Percentiles rank a stretch among this genome's conserved stretches.
Conservation (phyloP, 2,113 vertebrate species). For the Mungos mungo region DNA sequence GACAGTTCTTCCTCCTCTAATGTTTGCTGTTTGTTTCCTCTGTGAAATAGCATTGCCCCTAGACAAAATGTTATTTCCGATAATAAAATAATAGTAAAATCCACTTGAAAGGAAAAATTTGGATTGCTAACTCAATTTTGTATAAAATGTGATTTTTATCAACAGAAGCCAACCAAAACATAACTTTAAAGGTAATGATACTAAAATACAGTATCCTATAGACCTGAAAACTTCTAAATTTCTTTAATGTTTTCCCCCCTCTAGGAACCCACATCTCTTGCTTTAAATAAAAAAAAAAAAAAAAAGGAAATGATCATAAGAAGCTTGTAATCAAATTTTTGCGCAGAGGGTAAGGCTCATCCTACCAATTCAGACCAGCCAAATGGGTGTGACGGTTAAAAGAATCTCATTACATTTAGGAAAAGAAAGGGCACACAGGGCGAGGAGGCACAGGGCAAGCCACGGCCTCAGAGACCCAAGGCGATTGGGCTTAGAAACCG, state of each 20-base stretch:
- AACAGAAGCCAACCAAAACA: background rate
- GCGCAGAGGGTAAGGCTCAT: background rate
- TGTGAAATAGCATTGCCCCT: background rate
- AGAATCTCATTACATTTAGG: background rate
- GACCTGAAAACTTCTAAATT: background rate
- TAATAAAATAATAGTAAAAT: constrained; percentile 7
- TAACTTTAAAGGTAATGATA: background rate
- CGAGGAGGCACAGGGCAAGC: background rate
- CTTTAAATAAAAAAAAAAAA: background rate
- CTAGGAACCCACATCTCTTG: background rate
- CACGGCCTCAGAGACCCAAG: background rate
- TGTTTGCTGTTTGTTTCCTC: background rate
- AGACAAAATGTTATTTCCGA: background rate
- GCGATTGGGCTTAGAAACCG: background rate
- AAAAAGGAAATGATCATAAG: background rate
- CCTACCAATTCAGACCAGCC: background rate
- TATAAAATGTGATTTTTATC: constrained; percentile 22
- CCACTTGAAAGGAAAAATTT: background rate
- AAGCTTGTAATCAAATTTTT: background rate
- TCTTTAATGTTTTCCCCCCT: background rate
- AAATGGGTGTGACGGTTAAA: background rate
- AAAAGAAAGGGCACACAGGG: background rate
- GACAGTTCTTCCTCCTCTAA: background rate
- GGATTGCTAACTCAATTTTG: background rate
- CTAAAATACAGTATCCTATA: background rate